phyloP scores from a whole-genome alignment of 2,888 invertebrate genomes.

The Nematopogon swammerdamellus region DNA sequence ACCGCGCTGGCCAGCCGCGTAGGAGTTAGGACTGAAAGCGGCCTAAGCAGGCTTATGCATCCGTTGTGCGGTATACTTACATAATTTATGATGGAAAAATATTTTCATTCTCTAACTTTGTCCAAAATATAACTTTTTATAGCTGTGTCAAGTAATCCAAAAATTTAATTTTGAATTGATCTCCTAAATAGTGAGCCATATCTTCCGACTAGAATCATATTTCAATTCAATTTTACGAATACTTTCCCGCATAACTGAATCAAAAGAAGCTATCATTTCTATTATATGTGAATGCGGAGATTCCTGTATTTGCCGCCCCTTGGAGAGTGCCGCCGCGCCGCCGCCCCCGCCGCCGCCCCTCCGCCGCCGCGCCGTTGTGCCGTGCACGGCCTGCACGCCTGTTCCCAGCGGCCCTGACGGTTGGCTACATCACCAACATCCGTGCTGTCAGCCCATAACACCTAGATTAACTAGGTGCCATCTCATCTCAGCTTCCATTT shows the following conservation, averaged over 20 bases:
- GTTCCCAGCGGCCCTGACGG: too few relatives aligned
- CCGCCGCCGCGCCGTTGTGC: too few relatives aligned
- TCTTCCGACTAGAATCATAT: neutral
- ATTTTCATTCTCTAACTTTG: neutral
- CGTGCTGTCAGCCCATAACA: too few relatives aligned
- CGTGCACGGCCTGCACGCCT: too few relatives aligned
- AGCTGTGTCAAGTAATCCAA: neutral
- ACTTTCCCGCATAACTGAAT: neutral
- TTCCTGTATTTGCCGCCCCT: neutral
- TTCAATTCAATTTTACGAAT: neutral
- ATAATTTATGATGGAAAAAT: neutral
- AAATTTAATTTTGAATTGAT: neutral
- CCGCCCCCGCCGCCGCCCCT: too few relatives aligned
- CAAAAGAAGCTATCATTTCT: conserved; percentile 1
- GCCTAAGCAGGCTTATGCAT: neutral
- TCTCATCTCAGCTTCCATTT: too few relatives aligned
- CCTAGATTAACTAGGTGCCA: too few relatives aligned
- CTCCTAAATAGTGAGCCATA: conserved; percentile 1
- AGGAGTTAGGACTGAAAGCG: too few relatives aligned
- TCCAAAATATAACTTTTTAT: conserved; percentile 1
- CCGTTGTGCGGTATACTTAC: neutral
- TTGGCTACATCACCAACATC: too few relatives aligned
- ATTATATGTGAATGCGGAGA: neutral
- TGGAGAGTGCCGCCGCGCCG: neutral
- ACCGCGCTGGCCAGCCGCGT: too few relatives aligned